Conservation (phyloP, 1,140 invertebrate species). For the Reticulitermes speratus region DNA sequence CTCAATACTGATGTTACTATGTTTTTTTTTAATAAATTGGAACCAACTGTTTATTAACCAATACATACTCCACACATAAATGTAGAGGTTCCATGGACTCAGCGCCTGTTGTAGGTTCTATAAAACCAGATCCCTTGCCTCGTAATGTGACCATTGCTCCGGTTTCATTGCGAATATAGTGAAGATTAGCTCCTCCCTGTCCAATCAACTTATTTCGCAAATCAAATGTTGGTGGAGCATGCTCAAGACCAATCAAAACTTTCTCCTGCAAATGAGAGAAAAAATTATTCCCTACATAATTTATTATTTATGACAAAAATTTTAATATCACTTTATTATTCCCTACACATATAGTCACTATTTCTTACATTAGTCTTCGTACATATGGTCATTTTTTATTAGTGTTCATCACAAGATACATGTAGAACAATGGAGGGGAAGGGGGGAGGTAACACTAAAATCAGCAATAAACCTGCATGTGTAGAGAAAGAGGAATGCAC, state of each 20-base stretch:
- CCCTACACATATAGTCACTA: too few species aligned
- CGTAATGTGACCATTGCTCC: slow-evolving; percentile 71
- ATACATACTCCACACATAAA: slow-evolving; percentile 67
- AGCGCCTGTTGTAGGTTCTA: slow-evolving; percentile 57
- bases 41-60: neutral
- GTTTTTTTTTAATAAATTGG: neutral
- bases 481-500: too few species aligned
- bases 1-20: too few species aligned
- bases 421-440: too few species aligned
- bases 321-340: too few species aligned
- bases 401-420: too few species aligned
- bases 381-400: too few species aligned
- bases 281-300: neutral
- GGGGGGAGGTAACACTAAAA: too few species aligned
- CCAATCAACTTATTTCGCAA: slow-evolving; percentile 72
- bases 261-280: slow-evolving; percentile 59
- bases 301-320: too few species aligned
- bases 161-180: slow-evolving; percentile 75
- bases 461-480: too few species aligned
- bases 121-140: slow-evolving; percentile 65
- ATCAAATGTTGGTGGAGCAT: slow-evolving; percentile 72
- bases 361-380: too few species aligned
- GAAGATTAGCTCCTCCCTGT: slow-evolving; percentile 66
- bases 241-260: slow-evolving; percentile 73
- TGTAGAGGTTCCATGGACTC: slow-evolving; percentile 80